Evolutionary conservation across 2,797 vertebrate genomes (phyloP).

Genomic region (Bucorvus abyssinicus): DNA sequence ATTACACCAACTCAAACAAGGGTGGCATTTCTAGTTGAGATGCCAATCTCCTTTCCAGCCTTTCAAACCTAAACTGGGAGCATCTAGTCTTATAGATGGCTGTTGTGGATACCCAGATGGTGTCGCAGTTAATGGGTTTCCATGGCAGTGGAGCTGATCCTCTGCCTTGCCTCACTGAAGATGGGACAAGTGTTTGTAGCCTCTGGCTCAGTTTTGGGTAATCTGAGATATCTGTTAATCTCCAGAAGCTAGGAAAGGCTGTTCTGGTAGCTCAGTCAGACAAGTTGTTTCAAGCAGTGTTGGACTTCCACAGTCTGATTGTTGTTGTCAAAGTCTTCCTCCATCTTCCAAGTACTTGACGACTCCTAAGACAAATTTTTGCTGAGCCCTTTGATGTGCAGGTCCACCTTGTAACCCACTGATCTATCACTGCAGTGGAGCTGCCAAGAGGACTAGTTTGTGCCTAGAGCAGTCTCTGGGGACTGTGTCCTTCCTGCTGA

Average conservation of each 20-base stretch:
- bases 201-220: neutral
- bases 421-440: neutral
- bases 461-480: neutral
- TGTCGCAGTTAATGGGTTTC: fast-evolving
- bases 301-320: neutral
- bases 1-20: neutral
- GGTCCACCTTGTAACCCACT: neutral
- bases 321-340: neutral
- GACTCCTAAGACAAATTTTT: neutral
- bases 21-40: neutral
- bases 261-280: neutral
- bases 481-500: neutral
- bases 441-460: neutral
- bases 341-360: neutral
- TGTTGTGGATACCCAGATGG: neutral
- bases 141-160: neutral
- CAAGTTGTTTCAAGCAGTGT: neutral
- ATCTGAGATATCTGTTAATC: neutral
- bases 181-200: neutral
- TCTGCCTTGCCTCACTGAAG: neutral
- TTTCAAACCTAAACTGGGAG: neutral
- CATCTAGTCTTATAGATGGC: too few species aligned
- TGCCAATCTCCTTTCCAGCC: neutral
- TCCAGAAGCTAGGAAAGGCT: neutral
- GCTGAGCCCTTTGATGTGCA: neutral